Conservation (phyloP, 2,888 invertebrate species). For the Nemapogon koenigi region DNA sequence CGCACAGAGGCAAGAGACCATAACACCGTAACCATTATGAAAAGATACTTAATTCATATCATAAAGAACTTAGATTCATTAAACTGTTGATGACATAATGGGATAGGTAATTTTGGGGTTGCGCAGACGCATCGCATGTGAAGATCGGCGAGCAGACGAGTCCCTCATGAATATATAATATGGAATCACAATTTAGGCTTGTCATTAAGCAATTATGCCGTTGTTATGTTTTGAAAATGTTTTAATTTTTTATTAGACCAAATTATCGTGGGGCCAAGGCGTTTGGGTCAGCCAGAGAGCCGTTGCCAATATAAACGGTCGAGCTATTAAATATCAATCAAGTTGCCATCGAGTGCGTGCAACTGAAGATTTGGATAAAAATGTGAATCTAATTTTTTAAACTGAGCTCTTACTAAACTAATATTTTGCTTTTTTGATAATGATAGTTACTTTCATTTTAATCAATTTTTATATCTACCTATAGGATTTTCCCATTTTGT, state of each 20-base stretch:
- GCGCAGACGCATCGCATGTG: conserved; percentile 42
- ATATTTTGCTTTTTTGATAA: conserved; percentile 7
- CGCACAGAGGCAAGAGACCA: conserved; percentile 45
- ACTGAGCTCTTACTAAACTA: background rate
- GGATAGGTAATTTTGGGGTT: conserved; percentile 48
- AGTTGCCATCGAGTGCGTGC: conserved; percentile 15
- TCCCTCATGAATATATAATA: conserved; percentile 61
- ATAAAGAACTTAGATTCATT: conserved; percentile 56
- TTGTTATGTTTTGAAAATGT: conserved; percentile 58
- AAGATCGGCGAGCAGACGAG: conserved; percentile 37
- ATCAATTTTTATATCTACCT: background rate
- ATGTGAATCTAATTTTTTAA: conserved; percentile 3
- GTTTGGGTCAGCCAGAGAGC: conserved; percentile 23
- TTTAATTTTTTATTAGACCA: conserved; percentile 61
- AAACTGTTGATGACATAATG: conserved; percentile 62
- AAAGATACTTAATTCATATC: conserved; percentile 46
- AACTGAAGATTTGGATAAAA: conserved; percentile 5
- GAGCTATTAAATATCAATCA: conserved; percentile 59
- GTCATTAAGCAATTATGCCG: conserved; percentile 60
- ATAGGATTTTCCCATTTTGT: no score
- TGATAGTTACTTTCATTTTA: background rate
- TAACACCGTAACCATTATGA: conserved; percentile 38
- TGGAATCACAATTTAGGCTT: conserved; percentile 49
- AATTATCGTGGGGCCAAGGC: conserved; percentile 48
- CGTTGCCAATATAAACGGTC: conserved; percentile 35